These are phyloP conservation scores for Tetrao urogallus DNA, from an alignment of 2,113 vertebrate species.

Conservation along the genomic window DNA sequence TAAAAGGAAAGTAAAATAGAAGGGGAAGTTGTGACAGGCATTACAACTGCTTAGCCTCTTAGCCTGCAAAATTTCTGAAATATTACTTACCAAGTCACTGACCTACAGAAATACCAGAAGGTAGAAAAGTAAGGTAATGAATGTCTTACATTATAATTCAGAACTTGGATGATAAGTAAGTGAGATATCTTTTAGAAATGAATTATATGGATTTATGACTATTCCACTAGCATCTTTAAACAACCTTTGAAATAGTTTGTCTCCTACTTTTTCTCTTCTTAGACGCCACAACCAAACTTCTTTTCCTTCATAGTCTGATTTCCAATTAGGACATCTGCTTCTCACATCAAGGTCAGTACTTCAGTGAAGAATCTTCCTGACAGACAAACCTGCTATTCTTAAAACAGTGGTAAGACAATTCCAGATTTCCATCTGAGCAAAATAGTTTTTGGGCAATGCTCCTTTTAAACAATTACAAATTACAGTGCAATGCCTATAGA, in stretches of 20 bases:
- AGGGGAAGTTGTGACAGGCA: neutral
- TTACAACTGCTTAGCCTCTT: neutral
- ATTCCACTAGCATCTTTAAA: neutral
- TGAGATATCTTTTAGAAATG: neutral
- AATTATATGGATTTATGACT: neutral
- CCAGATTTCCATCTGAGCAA: neutral
- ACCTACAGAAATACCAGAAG: neutral
- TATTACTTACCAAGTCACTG: neutral
- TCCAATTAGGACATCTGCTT: conserved; percentile 6
- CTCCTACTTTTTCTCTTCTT: neutral
- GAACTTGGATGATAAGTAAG: neutral
- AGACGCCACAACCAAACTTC: neutral
- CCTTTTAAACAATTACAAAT: neutral
- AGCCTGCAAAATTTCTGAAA: neutral
- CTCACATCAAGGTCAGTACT: conserved; percentile 11
- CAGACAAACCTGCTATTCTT: neutral
- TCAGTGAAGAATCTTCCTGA: neutral
- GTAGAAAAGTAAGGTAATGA: neutral
- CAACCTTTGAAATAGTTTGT: neutral
- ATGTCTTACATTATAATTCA: neutral
- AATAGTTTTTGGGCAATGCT: conserved; percentile 25
- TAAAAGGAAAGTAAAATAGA: neutral
- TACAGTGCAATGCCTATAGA: neutral
- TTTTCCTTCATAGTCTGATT: neutral
- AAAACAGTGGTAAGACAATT: conserved; percentile 17